Conservation (phyloP, 2,113 vertebrate genomes). For the Nyctereutes procyonoides region DNA sequence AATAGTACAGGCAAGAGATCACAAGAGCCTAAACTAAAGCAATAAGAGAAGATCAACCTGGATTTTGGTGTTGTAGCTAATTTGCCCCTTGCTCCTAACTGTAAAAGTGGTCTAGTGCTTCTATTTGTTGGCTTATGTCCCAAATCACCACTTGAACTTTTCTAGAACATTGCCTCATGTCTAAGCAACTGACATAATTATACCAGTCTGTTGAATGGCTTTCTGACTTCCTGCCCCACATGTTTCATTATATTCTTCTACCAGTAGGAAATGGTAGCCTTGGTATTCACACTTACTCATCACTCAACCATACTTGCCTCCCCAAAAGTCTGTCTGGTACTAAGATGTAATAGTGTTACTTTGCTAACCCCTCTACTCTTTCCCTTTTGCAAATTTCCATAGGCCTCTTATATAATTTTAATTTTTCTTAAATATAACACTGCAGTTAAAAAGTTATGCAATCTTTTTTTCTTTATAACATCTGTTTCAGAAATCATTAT, state of each 20-base stretch:
- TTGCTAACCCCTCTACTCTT: constrained; percentile 42
- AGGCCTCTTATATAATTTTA: constrained; percentile 34
- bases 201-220: neutral
- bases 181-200: neutral
- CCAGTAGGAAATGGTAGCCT: neutral
- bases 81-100: neutral
- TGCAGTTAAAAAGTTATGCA: constrained; percentile 43
- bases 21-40: neutral
- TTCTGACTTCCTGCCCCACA: neutral
- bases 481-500: constrained; percentile 74
- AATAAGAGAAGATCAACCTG: neutral
- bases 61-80: neutral
- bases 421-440: constrained; percentile 74
- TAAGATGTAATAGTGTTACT: neutral
- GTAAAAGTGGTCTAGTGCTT: neutral
- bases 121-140: neutral
- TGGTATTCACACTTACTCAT: neutral
- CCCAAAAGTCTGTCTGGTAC: neutral
- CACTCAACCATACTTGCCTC: neutral
- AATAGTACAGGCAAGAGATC: neutral
- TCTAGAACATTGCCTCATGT: neutral
- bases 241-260: neutral
- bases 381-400: constrained; percentile 57
- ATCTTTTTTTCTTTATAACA: constrained; percentile 63
- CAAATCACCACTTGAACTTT: neutral